These are phyloP conservation scores for Gallinago jamesoni DNA, from an alignment of 2,113 vertebrate genomes.

Conservation along the genomic window DNA sequence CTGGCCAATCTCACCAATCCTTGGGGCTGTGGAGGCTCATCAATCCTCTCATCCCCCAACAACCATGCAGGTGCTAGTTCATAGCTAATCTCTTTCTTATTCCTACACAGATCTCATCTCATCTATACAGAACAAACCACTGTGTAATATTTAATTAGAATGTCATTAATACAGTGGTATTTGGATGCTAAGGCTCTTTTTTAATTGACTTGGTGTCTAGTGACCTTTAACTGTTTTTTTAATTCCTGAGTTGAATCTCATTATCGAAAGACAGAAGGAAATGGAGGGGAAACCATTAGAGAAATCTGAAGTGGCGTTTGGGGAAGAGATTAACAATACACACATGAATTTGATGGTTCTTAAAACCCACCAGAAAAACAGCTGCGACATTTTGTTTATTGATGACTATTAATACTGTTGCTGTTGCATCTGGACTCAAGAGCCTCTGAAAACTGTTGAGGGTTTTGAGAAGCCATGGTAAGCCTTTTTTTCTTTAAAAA, in stretches of 20 bases:
- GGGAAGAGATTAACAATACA: neutral
- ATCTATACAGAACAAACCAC: neutral
- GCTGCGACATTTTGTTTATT: neutral
- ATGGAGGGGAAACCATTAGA: neutral
- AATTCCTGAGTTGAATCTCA: neutral
- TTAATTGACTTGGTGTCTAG: neutral
- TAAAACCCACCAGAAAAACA: neutral
- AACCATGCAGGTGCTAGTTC: accelerated
- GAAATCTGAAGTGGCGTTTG: neutral
- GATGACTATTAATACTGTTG: neutral
- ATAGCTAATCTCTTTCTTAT: neutral
- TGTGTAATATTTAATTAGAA: neutral
- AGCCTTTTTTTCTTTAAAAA: neutral
- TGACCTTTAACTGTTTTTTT: neutral
- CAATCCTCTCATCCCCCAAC: neutral
- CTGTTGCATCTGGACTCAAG: neutral
- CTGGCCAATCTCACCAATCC: neutral
- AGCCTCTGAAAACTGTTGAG: neutral
- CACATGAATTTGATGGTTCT: neutral
- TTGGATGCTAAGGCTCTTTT: neutral
- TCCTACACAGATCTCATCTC: neutral
- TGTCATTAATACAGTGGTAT: neutral
- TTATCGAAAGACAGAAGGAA: neutral
- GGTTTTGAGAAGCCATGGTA: neutral
- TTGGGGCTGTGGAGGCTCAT: neutral